Conservation (phyloP, 92 coral and sea anemone genomes). For the Phymanthus crucifer region DNA sequence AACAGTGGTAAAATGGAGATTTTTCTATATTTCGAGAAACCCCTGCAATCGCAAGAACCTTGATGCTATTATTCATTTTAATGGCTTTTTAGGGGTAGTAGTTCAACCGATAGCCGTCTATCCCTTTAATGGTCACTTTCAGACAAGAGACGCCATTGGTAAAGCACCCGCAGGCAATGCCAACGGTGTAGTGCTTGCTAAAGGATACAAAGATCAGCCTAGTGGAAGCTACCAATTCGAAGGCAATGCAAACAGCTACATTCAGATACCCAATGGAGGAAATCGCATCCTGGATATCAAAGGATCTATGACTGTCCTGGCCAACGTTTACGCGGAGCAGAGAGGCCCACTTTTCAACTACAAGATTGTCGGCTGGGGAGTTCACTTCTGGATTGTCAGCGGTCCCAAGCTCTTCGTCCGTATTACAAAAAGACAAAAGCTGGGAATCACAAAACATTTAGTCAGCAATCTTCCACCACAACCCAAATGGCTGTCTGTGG, state of each 20-base stretch:
- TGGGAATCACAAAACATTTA: conserved; percentile 31
- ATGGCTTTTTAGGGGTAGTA: conserved; percentile 1
- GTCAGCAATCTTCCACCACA: conserved; percentile 34
- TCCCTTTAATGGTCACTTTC: conserved; percentile 47
- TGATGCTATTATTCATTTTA: background rate
- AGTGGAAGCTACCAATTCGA: conserved; percentile 46
- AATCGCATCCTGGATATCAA: conserved; percentile 48
- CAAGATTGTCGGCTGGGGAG: conserved; percentile 60
- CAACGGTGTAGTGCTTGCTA: conserved; percentile 36
- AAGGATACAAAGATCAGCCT: conserved; percentile 37
- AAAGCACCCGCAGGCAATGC: conserved; percentile 41
- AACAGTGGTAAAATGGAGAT: no score
- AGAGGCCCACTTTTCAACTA: conserved; percentile 65
- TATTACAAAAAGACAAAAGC: conserved; percentile 38
- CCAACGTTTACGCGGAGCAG: conserved; percentile 48
- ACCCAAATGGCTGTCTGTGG: conserved; percentile 72
- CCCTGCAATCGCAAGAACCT: background rate
- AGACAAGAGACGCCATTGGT: conserved; percentile 54
- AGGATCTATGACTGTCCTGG: conserved; percentile 46
- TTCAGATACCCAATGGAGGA: conserved; percentile 50
- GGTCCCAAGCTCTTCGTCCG: conserved; percentile 52
- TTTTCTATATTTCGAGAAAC: background rate
- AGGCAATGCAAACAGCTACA: conserved; percentile 59
- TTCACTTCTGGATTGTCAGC: conserved; percentile 55
- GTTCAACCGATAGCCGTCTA: conserved; percentile 49